Base-by-base conservation (phyloP, 2,888 invertebrate species). In the Phyto melanocephala region DNA sequence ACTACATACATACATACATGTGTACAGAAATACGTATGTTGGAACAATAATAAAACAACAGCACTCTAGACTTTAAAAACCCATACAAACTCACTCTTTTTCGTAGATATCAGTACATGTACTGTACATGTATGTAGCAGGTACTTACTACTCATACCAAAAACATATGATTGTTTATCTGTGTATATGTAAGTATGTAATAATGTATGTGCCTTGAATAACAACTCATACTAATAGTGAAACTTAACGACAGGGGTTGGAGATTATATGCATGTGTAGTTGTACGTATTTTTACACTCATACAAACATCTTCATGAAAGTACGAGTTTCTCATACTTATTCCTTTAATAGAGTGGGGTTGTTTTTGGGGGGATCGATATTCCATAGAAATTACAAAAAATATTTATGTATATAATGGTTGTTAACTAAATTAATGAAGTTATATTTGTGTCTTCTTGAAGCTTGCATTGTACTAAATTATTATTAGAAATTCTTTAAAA, bases 361-460 rank as follows among this genome's bases (percentile, higher is more conserved):
- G 79, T 75, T 79, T 79, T 63, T 40, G 70, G 75, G 72, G 79
- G 79, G 79, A 80, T 80, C 58, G 70, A 75, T 74, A 54, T 67
- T 68, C 63, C 22, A 56, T 56, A 28, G 37, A 62, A 68, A 70
- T 62, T 35, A 8, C 24, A 40, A 15, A 17, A 67, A 42, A 58
- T n/a, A n/a, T n/a, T n/a, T n/a, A n/a, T 20, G 4, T 33, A 54
- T 8, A 17, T 4, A 47, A 10, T 81, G 68, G 52, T 42, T 68
- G 33, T 58, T 52, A 74, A 75, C 60, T 54, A 50, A 78, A 56
- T 78, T 74, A 82, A 65, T 70, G 42, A 70, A 67, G 74, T 74
- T 72, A 28, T 5, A 28, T 28, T 6, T 28, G 3, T 28, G 28
- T 6, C 28, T 28, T n/a, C n/a, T 28, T 28, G 28, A 5, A 5